Conservation (phyloP, 2,113 vertebrate genomes). For the Leucoraja erinaceus region DNA sequence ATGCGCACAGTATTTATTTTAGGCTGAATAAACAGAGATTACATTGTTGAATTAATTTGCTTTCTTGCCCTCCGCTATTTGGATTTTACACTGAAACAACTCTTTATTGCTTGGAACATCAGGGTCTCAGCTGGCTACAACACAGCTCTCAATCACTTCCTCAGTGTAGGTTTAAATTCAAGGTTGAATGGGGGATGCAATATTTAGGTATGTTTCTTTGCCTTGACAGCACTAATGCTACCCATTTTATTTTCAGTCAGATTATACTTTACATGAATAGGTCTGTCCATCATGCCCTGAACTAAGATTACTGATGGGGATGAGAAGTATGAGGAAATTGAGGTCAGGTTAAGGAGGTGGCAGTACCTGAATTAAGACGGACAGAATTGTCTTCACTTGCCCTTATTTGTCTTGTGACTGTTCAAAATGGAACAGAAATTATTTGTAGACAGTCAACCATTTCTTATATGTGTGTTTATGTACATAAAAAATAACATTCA, state of each 20-base stretch:
- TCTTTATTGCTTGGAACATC: not conserved
- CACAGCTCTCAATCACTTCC: not conserved
- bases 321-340: not conserved
- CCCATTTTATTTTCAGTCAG: not conserved
- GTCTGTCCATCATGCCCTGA: not conserved
- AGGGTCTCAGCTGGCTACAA: not conserved
- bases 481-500: not conserved
- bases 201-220: not conserved
- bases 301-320: not conserved
- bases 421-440: not conserved
- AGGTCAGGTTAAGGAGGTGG: not conserved
- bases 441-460: not conserved
- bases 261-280: not conserved
- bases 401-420: not conserved
- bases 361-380: not conserved
- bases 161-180: not conserved
- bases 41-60: slow-evolving; percentile 22
- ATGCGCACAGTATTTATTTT: not conserved
- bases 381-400: not conserved
- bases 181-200: not conserved
- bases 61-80: not conserved
- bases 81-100: not conserved
- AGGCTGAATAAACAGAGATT: not conserved
- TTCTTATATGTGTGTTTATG: too few species aligned
- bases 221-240: not conserved